Evolutionary conservation across 1,140 invertebrate species (phyloP).

Genomic region (Zaprionus tsacasi): DNA sequence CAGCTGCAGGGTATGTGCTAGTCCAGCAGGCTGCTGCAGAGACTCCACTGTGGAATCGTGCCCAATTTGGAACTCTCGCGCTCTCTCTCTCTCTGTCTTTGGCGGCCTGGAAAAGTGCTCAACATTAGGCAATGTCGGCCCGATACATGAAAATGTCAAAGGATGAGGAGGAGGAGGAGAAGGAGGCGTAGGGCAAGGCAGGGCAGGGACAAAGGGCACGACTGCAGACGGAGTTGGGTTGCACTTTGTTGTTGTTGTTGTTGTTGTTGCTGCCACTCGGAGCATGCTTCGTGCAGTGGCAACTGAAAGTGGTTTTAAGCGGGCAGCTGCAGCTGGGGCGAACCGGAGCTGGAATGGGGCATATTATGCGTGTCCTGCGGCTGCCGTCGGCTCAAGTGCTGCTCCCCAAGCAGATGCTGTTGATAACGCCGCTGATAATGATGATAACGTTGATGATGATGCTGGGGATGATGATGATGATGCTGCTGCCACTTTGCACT

Average conservation of each 20-base stretch:
- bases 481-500: constrained; percentile 29
- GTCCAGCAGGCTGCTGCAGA: background rate
- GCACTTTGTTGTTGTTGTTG: background rate
- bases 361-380: constrained; percentile 47
- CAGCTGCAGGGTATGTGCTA: background rate
- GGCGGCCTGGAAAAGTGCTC: constrained; percentile 20
- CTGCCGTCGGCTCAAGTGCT: constrained; percentile 32
- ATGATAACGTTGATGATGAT: constrained; percentile 5
- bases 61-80: constrained; percentile 1
- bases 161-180: background rate
- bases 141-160: constrained; percentile 6
- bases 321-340: constrained; percentile 23
- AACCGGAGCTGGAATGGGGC: background rate
- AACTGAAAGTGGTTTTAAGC: constrained; percentile 32
- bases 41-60: constrained; percentile 15
- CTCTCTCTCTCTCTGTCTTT: background rate
- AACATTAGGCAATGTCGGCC: constrained; percentile 14
- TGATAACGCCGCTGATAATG: background rate
- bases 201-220: too few relatives aligned
- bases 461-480: background rate
- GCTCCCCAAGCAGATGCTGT: background rate
- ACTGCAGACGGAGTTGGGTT: background rate
- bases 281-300: constrained; percentile 12
- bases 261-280: background rate
- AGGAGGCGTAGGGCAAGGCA: background rate